These are phyloP conservation scores for Rhinatrema bivittatum DNA, from an alignment of 2,797 vertebrate genomes.

Conservation along the genomic window DNA sequence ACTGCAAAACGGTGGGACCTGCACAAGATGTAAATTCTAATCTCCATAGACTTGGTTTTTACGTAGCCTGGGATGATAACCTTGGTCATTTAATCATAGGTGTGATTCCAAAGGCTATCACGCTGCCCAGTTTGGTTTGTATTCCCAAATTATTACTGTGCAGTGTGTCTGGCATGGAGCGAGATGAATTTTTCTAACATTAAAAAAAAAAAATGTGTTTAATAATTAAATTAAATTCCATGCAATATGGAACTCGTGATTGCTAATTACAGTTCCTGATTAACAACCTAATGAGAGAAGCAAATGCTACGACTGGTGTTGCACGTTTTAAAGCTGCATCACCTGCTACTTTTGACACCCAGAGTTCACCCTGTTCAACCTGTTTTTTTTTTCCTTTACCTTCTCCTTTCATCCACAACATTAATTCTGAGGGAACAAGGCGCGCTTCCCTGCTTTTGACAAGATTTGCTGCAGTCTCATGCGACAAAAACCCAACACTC, in stretches of 20 bases:
- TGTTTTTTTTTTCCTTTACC: too few species aligned
- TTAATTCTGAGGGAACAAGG: slow-evolving; percentile 68
- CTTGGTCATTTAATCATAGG: slow-evolving; percentile 18
- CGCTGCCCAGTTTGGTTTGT: slow-evolving; percentile 2
- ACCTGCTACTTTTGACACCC: slow-evolving; percentile 45
- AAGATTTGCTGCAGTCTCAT: slow-evolving; percentile 73
- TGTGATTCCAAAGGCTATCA: slow-evolving; percentile 11
- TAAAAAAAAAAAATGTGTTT: slow-evolving; percentile 9
- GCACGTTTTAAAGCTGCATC: slow-evolving; percentile 45
- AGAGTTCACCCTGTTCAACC: slow-evolving; percentile 54
- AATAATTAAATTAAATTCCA: not conserved
- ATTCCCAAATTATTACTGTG: too few species aligned
- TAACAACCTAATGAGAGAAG: slow-evolving; percentile 34
- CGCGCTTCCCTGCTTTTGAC: slow-evolving; percentile 69
- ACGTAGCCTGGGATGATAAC: slow-evolving; percentile 9
- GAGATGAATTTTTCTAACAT: not conserved
- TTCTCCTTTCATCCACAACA: slow-evolving; percentile 67
- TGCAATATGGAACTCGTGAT: slow-evolving; percentile 11
- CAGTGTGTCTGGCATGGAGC: too few species aligned
- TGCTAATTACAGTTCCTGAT: slow-evolving; percentile 40
- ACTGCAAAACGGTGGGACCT: slow-evolving; percentile 24
- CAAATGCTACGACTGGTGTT: slow-evolving; percentile 32
- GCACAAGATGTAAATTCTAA: slow-evolving; percentile 18
- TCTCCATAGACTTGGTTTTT: slow-evolving; percentile 24
- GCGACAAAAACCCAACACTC: slow-evolving; percentile 72